Evolutionary conservation across 2,113 vertebrate genomes (phyloP), one percentile per base, ranked within the genome.

Genomic region (Carlito syrichta): DNA sequence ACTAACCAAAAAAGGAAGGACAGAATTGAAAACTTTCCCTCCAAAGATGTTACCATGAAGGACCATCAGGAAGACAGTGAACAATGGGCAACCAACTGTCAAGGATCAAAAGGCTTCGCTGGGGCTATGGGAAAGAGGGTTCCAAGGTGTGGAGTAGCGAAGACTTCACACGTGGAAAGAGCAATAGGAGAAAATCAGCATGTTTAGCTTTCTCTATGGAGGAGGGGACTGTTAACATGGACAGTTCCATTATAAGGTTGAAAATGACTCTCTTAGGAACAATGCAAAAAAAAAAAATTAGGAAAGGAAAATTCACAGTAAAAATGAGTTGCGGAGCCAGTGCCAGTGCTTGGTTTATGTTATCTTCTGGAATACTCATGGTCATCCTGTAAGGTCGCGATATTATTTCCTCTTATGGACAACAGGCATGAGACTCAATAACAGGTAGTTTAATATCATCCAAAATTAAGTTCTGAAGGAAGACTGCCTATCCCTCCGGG

Each of bases 31-130:
- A 43, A 69, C 13, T 43, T 56, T 79, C 4, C 27, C 11, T 32
- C 8, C 27, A 58, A 60, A 48, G 3, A 62, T n/a, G 5, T 58
- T 11, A 25, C 54, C 19, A 11, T 4, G 13, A 25, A 48, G 23
- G 23, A 0, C 4, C 58, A 1, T 81, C 3, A 19, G 17, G 4
- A n/a, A 0, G 22, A 30, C 2, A 0, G 27, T 7, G 5, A 60
- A 19, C 30, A 11, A 6, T 9, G 20, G 1, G 7, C 0, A 48
- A 6, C 62, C 58, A 56, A 74, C 5, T 16, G 23, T 32, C 40
- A 50, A 63, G 20, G 1, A 1, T 20, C 19, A 56, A 79, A 60
- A 63, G 23, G 50, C 16, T 27, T 45, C 7, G 2, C 11, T 40
- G 8, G 25, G 12, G 10, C 6, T n/a, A 9, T 11, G 1, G 13